phyloP scores from a whole-genome alignment of 2,797 vertebrate species.

The Syndactyla subalaris region DNA sequence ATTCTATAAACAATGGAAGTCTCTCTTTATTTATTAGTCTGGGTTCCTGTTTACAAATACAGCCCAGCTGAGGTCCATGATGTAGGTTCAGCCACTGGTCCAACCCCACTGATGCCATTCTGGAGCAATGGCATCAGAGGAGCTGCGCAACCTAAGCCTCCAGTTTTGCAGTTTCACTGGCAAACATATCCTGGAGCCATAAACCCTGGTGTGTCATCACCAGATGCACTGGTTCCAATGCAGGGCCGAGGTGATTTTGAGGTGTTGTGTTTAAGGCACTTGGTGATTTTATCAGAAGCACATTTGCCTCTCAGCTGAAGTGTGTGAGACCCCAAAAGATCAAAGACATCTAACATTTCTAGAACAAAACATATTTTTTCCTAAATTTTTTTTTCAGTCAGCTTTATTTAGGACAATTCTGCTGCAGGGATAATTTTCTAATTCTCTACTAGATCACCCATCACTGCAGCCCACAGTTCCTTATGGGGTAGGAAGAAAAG shows the following conservation, averaged over 20 bases:
- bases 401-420: neutral
- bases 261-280: neutral
- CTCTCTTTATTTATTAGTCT: neutral
- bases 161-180: neutral
- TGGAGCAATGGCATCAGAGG: neutral
- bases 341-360: neutral
- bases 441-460: neutral
- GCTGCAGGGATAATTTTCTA: neutral
- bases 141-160: neutral
- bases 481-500: neutral
- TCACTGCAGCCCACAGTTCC: neutral
- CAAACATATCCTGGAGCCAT: neutral
- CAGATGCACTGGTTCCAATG: neutral
- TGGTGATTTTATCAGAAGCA: neutral
- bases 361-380: neutral
- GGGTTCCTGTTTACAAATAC: neutral
- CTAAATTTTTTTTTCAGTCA: neutral
- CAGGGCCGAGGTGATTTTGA: neutral
- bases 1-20: neutral
- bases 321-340: neutral
- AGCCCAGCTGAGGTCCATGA: neutral
- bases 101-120: neutral
- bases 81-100: neutral
- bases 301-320: neutral
- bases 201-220: neutral